phyloP scores from a whole-genome alignment of 2,797 vertebrate genomes.

The Myripristis jacobus region DNA sequence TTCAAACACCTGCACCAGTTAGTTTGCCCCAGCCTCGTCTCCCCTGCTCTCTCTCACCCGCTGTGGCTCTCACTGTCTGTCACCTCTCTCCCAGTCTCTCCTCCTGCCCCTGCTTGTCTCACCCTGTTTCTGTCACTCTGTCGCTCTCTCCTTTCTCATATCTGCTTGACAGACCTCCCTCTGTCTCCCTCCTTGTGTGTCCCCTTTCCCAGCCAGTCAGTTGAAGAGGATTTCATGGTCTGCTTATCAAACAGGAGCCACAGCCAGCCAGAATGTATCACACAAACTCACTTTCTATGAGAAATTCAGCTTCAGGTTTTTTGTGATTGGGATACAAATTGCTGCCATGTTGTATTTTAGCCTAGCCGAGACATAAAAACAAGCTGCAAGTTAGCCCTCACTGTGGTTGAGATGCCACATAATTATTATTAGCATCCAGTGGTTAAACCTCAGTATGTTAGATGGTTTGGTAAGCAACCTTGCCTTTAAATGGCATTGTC shows the following conservation, averaged over 20 bases:
- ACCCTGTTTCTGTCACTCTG: constrained; percentile 9
- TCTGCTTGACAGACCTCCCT: constrained; percentile 56
- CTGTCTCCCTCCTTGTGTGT: constrained; percentile 47
- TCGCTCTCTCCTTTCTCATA: constrained; percentile 28
- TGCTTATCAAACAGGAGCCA: constrained; percentile 49
- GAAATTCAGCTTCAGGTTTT: constrained; percentile 13
- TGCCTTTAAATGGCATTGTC: constrained; percentile 35
- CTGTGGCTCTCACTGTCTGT: not conserved
- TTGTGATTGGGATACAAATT: not conserved
- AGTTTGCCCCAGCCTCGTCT: not conserved
- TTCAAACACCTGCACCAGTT: constrained; percentile 16
- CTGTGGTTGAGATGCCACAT: no score
- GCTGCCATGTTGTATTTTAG: no score
- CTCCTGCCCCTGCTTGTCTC: constrained; percentile 16
- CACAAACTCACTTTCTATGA: constrained; percentile 1
- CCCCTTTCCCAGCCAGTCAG: constrained; percentile 37
- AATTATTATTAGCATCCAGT: no score
- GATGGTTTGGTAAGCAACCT: not conserved
- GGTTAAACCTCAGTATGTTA: not conserved
- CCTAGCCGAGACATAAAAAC: no score
- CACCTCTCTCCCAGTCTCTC: constrained; percentile 16
- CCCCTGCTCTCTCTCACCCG: constrained; percentile 14
- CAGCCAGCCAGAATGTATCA: constrained; percentile 11
- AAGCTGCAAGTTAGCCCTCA: no score
- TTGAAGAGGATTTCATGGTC: constrained; percentile 23